Conservation (phyloP, 1,140 invertebrate species). For the Panagrolaimus sp. region DNA sequence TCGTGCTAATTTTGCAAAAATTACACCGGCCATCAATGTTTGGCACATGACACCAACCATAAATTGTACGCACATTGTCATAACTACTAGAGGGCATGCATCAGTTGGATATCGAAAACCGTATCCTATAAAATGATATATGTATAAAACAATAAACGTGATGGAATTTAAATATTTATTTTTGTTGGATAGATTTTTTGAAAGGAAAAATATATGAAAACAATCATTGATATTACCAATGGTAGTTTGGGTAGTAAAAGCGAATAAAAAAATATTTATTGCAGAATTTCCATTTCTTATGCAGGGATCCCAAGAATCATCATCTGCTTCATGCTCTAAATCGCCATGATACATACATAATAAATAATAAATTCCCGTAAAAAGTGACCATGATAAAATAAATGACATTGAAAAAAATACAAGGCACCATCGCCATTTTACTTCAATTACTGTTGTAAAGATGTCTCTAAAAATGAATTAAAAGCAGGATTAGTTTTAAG, state of each 20-base stretch:
- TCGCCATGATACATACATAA: slow-evolving; percentile 87
- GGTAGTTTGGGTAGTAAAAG: slow-evolving; percentile 65
- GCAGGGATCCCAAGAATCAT: slow-evolving; percentile 60
- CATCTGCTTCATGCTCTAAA: slow-evolving; percentile 69
- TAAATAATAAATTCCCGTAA: slow-evolving; percentile 86
- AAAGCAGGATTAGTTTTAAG: too few relatives aligned
- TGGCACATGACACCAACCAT: slow-evolving; percentile 87
- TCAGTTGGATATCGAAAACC: slow-evolving; percentile 72
- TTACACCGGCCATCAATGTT: slow-evolving; percentile 71
- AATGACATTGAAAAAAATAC: slow-evolving; percentile 85
- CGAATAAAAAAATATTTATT: slow-evolving; percentile 62
- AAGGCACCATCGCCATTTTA: slow-evolving; percentile 93
- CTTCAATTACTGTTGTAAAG: slow-evolving; percentile 69
- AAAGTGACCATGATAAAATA: slow-evolving; percentile 81
- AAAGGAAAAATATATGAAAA: neutral
- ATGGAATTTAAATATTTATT: too few relatives aligned
- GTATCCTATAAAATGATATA: slow-evolving; percentile 31
- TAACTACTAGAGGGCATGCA: slow-evolving; percentile 89
- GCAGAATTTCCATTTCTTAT: slow-evolving; percentile 61
- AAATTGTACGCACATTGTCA: slow-evolving; percentile 93
- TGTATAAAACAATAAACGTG: too few relatives aligned
- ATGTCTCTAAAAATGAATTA: slow-evolving; percentile 39
- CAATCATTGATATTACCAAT: slow-evolving; percentile 60
- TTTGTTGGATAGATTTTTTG: neutral
- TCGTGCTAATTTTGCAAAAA: slow-evolving; percentile 89